Percentiles rank a stretch among this genome's conserved stretches.
These are phyloP conservation scores for Agrenia bidenticulata DNA, from an alignment of 2,888 invertebrate genomes.

Conservation along the genomic window DNA sequence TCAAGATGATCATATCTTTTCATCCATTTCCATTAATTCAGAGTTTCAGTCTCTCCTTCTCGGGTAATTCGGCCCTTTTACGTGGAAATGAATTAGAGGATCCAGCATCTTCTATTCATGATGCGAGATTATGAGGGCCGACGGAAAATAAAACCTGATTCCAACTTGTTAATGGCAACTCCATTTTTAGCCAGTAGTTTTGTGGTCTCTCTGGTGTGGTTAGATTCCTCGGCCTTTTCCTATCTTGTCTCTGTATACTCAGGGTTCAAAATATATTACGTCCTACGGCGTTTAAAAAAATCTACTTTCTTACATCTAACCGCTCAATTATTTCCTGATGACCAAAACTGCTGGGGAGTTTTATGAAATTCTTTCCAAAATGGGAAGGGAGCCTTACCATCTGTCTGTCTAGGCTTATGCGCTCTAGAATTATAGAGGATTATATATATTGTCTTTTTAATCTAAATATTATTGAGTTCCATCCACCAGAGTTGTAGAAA, in stretches of 20 bases:
- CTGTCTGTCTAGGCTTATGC: too few relatives aligned
- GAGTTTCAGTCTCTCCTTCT: not conserved
- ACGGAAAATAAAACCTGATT: conserved; percentile 20
- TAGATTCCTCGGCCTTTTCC: not conserved
- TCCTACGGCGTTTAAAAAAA: not conserved
- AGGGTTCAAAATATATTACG: too few relatives aligned
- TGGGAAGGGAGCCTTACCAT: too few relatives aligned
- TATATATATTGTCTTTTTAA: too few relatives aligned
- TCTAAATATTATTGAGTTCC: too few relatives aligned
- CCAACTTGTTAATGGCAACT: conserved; percentile 24
- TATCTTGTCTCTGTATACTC: not conserved
- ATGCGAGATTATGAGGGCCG: not conserved
- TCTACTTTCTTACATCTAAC: conserved; percentile 4
- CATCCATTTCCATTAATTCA: conserved; percentile 9
- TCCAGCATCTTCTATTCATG: not conserved
- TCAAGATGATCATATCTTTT: conserved; percentile 15
- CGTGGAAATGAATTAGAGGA: conserved; percentile 15
- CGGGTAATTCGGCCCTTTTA: conserved; percentile 15
- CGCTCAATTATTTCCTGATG: conserved; percentile 11
- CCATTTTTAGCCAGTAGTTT: conserved; percentile 21
- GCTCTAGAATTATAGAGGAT: too few relatives aligned
- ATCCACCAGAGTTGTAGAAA: too few relatives aligned
- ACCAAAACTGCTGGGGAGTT: not conserved
- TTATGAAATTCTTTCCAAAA: too few relatives aligned
- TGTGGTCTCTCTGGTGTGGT: not conserved